These are phyloP conservation scores for Hypselothyrea guttata DNA, from an alignment of 2,888 invertebrate genomes.

Conservation along the genomic window DNA sequence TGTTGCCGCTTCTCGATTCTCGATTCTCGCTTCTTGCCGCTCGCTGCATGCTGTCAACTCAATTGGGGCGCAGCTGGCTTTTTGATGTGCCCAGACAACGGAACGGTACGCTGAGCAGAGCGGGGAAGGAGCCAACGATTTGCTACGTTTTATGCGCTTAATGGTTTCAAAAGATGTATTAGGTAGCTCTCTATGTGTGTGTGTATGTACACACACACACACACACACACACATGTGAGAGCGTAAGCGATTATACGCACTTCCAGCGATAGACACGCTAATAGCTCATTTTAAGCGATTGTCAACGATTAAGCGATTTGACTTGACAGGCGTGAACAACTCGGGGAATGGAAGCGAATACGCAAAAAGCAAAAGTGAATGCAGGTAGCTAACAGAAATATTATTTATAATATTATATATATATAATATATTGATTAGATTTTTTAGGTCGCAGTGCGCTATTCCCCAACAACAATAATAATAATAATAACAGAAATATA, in stretches of 20 bases:
- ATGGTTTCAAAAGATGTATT: constrained; percentile 28
- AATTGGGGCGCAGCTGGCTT: constrained; percentile 41
- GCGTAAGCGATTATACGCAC: constrained; percentile 16
- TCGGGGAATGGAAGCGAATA: background rate
- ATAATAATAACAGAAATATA: too few relatives aligned
- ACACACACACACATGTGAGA: too few relatives aligned
- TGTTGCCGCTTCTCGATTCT: constrained; percentile 10
- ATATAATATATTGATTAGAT: too few relatives aligned
- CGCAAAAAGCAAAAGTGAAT: background rate
- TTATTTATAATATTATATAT: too few relatives aligned
- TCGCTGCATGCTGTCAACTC: constrained; percentile 52
- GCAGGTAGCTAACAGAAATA: too few relatives aligned
- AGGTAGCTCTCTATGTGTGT: background rate
- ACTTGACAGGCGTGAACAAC: constrained; percentile 16
- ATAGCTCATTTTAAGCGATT: constrained; percentile 21
- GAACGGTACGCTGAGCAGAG: too few relatives aligned
- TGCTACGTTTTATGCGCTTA: constrained; percentile 34
- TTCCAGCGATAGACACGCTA: constrained; percentile 7
- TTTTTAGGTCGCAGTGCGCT: too few relatives aligned
- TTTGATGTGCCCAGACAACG: constrained; percentile 14
- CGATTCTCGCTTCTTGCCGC: background rate
- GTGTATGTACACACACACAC: too few relatives aligned
- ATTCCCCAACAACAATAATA: too few relatives aligned
- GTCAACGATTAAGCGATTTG: constrained; percentile 29
- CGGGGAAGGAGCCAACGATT: constrained; percentile 24